Evolutionary conservation across 37 sponge, comb jelly and placozoan species (phyloP).

Genomic region (Corticium candelabrum): DNA sequence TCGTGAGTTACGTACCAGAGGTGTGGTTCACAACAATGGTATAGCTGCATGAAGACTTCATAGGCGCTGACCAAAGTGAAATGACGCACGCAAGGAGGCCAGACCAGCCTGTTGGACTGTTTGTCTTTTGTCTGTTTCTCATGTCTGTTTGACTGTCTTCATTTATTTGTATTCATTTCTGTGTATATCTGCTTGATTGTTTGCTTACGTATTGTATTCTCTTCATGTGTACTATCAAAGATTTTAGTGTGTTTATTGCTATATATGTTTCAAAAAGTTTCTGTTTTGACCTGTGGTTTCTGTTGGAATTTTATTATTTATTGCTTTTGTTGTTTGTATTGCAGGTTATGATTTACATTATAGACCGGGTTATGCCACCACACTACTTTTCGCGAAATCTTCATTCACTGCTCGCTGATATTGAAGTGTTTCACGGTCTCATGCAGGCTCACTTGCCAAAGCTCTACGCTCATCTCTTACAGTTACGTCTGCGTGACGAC

Average conservation of each 20-base stretch:
- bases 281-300: too few species aligned
- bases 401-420: conserved; percentile 60
- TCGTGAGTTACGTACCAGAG: too few species aligned
- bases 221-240: background rate
- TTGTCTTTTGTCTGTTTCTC: too few species aligned
- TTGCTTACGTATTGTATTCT: background rate
- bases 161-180: conserved; percentile 8
- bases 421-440: conserved; percentile 62
- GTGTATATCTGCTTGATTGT: background rate
- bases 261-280: too few species aligned
- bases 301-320: too few species aligned
- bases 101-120: too few species aligned
- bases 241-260: background rate
- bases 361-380: conserved; percentile 68
- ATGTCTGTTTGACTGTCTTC: too few species aligned
- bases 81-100: too few species aligned
- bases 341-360: conserved; percentile 66
- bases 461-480: conserved; percentile 45
- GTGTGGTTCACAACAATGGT: too few species aligned
- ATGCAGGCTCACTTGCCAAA: conserved; percentile 53
- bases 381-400: conserved; percentile 81
- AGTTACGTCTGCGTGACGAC: conserved; percentile 12
- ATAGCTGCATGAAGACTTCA: too few species aligned
- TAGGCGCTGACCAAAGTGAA: too few species aligned
- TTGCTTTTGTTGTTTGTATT: background rate